Conservation (phyloP, 2,888 invertebrate genomes). For the Chalcis sispes region DNA sequence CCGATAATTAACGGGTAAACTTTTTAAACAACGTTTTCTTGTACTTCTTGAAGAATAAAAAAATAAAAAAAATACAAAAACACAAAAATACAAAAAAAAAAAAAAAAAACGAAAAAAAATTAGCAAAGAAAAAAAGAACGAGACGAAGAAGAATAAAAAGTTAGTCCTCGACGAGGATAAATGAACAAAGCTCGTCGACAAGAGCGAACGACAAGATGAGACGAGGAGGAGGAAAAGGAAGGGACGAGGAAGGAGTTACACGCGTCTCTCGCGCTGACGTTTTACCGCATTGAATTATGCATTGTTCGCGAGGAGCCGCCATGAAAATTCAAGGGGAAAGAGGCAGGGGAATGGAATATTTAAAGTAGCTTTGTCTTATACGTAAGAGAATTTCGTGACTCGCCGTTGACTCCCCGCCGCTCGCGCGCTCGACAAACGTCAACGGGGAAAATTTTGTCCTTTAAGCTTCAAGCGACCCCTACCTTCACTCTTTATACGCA, state of each 20-base stretch:
- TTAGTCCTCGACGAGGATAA: constrained; percentile 45
- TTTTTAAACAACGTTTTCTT: too few relatives aligned
- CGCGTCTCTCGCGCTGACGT: constrained; percentile 45
- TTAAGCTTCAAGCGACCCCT: too few relatives aligned
- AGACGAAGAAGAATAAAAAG: too few relatives aligned
- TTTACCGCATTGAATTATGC: constrained; percentile 57
- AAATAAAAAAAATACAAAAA: too few relatives aligned
- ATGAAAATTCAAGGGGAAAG: constrained; percentile 50
- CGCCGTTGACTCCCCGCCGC: background rate
- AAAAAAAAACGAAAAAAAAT: too few relatives aligned
- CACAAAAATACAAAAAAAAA: too few relatives aligned
- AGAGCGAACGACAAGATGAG: constrained; percentile 1
- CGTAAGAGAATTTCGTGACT: constrained; percentile 35
- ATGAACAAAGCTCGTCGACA: constrained; percentile 39
- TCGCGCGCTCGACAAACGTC: constrained; percentile 19
- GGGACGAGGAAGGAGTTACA: constrained; percentile 51
- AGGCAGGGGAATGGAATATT: constrained; percentile 48
- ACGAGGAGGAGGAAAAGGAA: too few relatives aligned
- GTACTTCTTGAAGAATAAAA: too few relatives aligned
- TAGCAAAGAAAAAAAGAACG: too few relatives aligned
- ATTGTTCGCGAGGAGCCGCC: constrained; percentile 38
- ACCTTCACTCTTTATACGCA: constrained; percentile 4
- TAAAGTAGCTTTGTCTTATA: constrained; percentile 53
- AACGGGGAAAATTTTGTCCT: constrained; percentile 28
- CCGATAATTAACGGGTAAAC: too few relatives aligned